Percentiles rank a stretch among this genome's conserved stretches.
phyloP scores from a whole-genome alignment of 2,888 invertebrate genomes.

The Nymphalis polychloros region DNA sequence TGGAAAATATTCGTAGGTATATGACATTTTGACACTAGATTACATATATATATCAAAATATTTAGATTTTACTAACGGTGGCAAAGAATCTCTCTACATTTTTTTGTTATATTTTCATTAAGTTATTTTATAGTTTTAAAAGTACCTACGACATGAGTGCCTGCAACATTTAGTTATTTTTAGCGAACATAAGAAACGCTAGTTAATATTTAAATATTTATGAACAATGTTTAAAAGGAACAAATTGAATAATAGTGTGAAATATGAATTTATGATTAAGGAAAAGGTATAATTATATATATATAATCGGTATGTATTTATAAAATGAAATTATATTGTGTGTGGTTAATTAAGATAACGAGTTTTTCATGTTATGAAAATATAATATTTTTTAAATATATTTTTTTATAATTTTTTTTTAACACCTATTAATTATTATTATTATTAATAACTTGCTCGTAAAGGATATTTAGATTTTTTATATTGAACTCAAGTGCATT shows the following conservation, averaged over 20 bases:
- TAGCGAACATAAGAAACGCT: neutral
- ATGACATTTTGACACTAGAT: too few relatives aligned
- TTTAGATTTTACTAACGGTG: neutral
- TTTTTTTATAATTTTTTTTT: conserved; percentile 17
- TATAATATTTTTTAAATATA: conserved; percentile 38
- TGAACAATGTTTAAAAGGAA: conserved; percentile 1
- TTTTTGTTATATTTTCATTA: neutral
- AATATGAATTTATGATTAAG: conserved; percentile 10
- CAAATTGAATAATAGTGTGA: conserved; percentile 3
- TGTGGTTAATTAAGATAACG: conserved; percentile 19
- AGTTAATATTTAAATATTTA: conserved; percentile 5
- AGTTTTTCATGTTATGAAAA: conserved; percentile 34
- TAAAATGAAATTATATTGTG: conserved; percentile 8
- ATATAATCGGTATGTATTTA: conserved; percentile 13
- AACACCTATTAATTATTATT: neutral
- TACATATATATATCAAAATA: neutral
- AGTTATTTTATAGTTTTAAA: neutral
- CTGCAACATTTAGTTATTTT: neutral
- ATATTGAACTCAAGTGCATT: too few relatives aligned
- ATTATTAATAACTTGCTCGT: too few relatives aligned
- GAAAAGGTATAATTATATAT: neutral
- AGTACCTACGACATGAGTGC: neutral
- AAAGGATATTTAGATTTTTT: too few relatives aligned
- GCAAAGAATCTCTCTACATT: conserved; percentile 6
- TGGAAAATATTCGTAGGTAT: too few relatives aligned